Evolutionary conservation across 92 coral and sea anemone species (phyloP).

Genomic region (Scolanthus callimorphus): DNA sequence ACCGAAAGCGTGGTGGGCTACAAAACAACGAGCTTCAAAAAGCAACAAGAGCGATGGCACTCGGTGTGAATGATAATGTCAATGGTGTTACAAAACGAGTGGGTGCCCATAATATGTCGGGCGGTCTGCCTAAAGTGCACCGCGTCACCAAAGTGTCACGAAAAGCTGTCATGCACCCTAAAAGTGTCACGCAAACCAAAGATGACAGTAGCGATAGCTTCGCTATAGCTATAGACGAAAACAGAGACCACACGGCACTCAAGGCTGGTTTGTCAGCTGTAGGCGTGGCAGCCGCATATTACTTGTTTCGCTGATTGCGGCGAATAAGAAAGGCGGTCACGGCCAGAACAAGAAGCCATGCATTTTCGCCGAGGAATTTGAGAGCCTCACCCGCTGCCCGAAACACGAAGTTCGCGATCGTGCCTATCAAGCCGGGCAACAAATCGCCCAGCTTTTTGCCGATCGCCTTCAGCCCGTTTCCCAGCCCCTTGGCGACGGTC

Average conservation of each 20-base stretch:
- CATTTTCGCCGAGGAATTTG: slow-evolving; percentile 8
- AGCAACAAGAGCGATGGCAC: slow-evolving; percentile 27
- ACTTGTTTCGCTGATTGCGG: not conserved
- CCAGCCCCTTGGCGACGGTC: not conserved
- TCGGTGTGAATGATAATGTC: slow-evolving; percentile 23
- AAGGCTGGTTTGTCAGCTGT: slow-evolving; percentile 1
- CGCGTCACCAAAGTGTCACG: too few species aligned
- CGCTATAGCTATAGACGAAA: too few species aligned
- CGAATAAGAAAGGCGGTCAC: not conserved
- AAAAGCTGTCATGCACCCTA: too few species aligned
- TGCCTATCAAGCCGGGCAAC: not conserved
- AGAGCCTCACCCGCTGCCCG: not conserved
- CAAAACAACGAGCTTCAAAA: slow-evolving; percentile 29
- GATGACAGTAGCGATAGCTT: too few species aligned
- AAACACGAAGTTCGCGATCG: slow-evolving; percentile 2
- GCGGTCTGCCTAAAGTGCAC: not conserved
- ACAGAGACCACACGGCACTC: slow-evolving; percentile 3
- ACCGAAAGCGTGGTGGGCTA: slow-evolving; percentile 25
- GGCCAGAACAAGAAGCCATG: slow-evolving; percentile 5
- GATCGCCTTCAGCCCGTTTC: not conserved
- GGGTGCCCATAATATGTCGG: slow-evolving; percentile 18
- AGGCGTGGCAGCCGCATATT: slow-evolving; percentile 1
- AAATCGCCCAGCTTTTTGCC: not conserved
- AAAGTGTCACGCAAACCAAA: too few species aligned
- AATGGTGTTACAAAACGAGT: slow-evolving; percentile 16